phyloP scores from a whole-genome alignment of 2,797 vertebrate species.

The Hyperoplus lanceolatus region DNA sequence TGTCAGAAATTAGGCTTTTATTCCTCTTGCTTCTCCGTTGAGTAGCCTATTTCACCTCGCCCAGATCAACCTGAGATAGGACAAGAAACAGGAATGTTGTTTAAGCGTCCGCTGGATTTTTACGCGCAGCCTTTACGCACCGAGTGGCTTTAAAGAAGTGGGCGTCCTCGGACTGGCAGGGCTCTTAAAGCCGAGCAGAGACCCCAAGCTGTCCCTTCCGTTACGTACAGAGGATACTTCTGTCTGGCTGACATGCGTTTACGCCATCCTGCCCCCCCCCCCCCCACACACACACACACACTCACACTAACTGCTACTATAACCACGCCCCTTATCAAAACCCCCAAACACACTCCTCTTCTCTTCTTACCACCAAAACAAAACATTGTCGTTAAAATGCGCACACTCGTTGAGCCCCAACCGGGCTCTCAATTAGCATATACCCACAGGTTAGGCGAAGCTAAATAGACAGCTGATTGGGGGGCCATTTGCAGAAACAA shows the following conservation, averaged over 20 bases:
- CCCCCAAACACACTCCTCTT: constrained; percentile 62
- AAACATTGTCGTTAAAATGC: constrained; percentile 91
- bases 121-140: constrained; percentile 67
- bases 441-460: constrained; percentile 89
- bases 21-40: constrained; percentile 50
- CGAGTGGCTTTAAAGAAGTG: constrained; percentile 65
- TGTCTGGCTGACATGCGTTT: constrained; percentile 87
- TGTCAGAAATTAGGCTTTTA: constrained; percentile 7
- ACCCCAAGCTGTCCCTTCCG: constrained; percentile 84
- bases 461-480: constrained; percentile 96
- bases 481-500: constrained; percentile 96
- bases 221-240: constrained; percentile 81
- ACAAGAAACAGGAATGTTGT: constrained; percentile 8
- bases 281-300: constrained; percentile 17
- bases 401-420: constrained; percentile 85
- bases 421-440: constrained; percentile 91
- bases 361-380: constrained; percentile 80
- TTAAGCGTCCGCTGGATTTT: constrained; percentile 32
- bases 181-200: constrained; percentile 86
- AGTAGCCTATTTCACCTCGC: constrained; percentile 1
- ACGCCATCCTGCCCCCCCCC: constrained; percentile 50
- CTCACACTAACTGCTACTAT: constrained; percentile 66
- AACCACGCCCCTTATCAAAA: constrained; percentile 52
- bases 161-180: constrained; percentile 70
- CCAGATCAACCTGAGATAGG: constrained; percentile 38